A percentile compares a stretch with the other conserved stretches of the same genome.
Evolutionary conservation across 2,797 vertebrate species (phyloP).

Genomic region (Mormyrops boulengeri): DNA sequence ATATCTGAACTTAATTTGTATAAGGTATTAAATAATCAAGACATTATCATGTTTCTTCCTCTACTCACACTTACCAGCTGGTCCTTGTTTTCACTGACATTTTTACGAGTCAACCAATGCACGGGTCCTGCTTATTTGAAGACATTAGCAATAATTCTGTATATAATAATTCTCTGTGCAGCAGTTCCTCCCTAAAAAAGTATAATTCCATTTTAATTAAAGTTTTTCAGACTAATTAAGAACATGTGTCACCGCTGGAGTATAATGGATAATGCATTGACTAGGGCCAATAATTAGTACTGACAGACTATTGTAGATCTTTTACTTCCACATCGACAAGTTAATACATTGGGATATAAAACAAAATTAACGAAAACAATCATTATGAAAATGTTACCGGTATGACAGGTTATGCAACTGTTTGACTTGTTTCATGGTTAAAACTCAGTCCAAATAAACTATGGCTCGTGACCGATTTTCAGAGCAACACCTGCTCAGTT

Average conservation of each 20-base stretch:
- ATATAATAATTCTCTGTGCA: not conserved
- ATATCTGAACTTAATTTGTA: not conserved
- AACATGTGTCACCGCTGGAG: not conserved
- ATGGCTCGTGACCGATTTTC: not conserved
- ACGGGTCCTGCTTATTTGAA: not conserved
- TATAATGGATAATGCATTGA: not conserved
- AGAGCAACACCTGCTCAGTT: not conserved
- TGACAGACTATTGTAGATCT: not conserved
- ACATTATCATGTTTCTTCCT: not conserved
- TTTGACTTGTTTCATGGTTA: not conserved
- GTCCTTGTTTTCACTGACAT: slow-evolving; percentile 3
- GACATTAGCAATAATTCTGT: not conserved
- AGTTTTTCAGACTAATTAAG: not conserved
- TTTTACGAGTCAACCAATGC: not conserved
- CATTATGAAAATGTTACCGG: not conserved
- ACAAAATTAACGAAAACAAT: not conserved
- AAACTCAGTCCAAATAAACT: not conserved
- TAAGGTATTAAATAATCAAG: not conserved
- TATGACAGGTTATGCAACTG: not conserved
- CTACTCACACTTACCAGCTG: not conserved
- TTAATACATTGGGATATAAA: not conserved
- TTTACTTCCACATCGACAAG: not conserved
- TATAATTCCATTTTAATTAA: not conserved
- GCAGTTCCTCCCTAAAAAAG: not conserved
- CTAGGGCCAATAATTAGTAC: not conserved